A percentile compares a stretch with the other conserved stretches of the same genome.
Evolutionary conservation across 2,888 invertebrate genomes (phyloP).

Genomic region (Diploptera punctata): DNA sequence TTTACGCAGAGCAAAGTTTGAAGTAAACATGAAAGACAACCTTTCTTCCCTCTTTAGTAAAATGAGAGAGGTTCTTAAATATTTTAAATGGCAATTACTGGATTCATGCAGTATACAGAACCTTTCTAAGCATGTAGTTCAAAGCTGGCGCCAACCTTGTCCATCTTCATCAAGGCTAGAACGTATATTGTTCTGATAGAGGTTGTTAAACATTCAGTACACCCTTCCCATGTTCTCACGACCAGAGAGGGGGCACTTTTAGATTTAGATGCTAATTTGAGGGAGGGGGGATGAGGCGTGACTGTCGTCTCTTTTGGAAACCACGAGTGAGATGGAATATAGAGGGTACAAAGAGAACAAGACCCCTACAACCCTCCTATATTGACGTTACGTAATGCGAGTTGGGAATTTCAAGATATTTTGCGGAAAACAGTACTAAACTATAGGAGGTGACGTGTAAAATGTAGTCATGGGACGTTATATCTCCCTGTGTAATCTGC

Average conservation of each 20-base stretch:
- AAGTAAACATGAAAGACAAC: no score
- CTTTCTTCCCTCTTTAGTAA: background rate
- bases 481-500: no score
- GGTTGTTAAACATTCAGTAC: conserved; percentile 18
- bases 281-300: conserved; percentile 8
- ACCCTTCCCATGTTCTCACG: background rate
- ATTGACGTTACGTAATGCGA: background rate
- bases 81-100: conserved; percentile 8
- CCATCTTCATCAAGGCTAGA: conserved; percentile 3
- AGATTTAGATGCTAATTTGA: conserved; percentile 30
- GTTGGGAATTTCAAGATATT: background rate
- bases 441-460: background rate
- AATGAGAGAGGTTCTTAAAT: background rate
- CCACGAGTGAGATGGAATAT: background rate
- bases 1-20: no score
- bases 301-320: conserved; percentile 15
- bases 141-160: background rate
- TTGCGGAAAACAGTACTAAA: background rate
- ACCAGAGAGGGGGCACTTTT: conserved; percentile 11
- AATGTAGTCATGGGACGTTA: no score
- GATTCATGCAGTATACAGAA: background rate
- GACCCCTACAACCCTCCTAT: conserved; percentile 4
- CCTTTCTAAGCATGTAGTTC: no score
- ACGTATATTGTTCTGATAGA: background rate
- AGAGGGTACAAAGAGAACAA: background rate